Base-by-base conservation (phyloP, 2,113 vertebrate species). In the Salvator merianae region DNA sequence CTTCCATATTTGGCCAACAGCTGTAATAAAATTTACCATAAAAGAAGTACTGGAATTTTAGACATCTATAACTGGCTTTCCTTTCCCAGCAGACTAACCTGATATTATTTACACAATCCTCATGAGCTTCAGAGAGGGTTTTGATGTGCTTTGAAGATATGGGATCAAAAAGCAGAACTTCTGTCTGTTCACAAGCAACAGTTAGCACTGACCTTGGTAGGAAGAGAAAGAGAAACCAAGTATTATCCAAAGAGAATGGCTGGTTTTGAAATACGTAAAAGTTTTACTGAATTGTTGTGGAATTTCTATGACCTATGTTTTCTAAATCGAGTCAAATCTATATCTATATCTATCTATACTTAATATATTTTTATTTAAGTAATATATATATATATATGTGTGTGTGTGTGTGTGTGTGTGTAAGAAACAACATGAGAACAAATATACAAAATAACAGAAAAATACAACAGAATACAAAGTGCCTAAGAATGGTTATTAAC, bases 101-200 rank as follows among this genome's bases (percentile, higher is more conserved):
- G 94, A 99, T 99, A 94, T 99, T 99, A 95, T 99, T 99, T 81
- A 99, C 98, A 87, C 99, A 99, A 92, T 99, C 98, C 89, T 99
- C 98, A 1, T 99, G 99, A 79, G 98, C 99, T 91, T 99, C 98
- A 18, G 98, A 98, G 85, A 99, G 95, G 32, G 99, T 99, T 95
- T 98, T 98, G 92, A 99, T 99, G 95, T 99, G 99, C 95, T 96
- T 97, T 91, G 98, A 99, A 79, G 98, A 99, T 90, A 99, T 96
- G 0, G 99, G 99, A 87, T 99, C 98, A 90, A 99, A 99, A 91
- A 99, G 96, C 55, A 99, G 97, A 53, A 99, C 98, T 93, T 99
- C 98, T 4, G 98, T 99, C 93, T 99, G 98, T 89, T 99, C 99
- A 88, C 98, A 99, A 90, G 99, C 99, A 73, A 99, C 98, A 0